Base-by-base conservation (phyloP, 1,140 invertebrate species). In the Anthonomus grandis region DNA sequence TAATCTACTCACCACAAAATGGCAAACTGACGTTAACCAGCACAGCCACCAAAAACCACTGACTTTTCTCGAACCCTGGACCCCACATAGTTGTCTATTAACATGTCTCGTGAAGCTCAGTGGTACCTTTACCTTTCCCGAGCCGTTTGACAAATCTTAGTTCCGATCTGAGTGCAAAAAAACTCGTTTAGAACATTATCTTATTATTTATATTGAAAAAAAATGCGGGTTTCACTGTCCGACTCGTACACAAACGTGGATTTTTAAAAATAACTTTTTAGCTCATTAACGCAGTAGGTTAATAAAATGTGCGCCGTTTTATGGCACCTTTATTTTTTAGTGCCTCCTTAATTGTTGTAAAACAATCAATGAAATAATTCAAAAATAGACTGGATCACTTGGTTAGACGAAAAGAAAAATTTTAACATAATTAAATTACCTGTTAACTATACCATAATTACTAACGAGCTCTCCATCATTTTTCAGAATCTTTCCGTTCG, bases 121-220 rank as follows among this genome's bases (percentile, higher is more conserved):
- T 31, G 2, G 23, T 37, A 8, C 36, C 48, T 37, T 45, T 58
- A n/a, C 23, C 27, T 49, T 60, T 64, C 12, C 61, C 67, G 53
- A 81, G 70, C 64, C 78, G 76, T 65, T 86, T 87, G 17, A 85
- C 78, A 70, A 87, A 89, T 17, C 73, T 78, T 18, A 87, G 75
- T 68, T 78, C 77, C 27, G 80, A 55, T 31, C 56, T 57, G 22
- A 17, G 39, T 41, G 18, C 4, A n/a, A 46, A 45, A 13, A 46
- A 12, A 4, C 9, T 22, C 22, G 2, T 25, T 47, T 10, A 45
- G 18, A 2, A 45, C 19, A 45, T n/a, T 22, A 15, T 10, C 1
- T 41, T 2, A 2, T 10, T 10, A 2, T 9, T 41, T 10, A 18
- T 1, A n/a, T n/a, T n/a, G n/a, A n/a, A n/a, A n/a, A n/a, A n/a